Evolutionary conservation across 2,888 invertebrate genomes (phyloP).

Genomic region (Cheilosia pagana): DNA sequence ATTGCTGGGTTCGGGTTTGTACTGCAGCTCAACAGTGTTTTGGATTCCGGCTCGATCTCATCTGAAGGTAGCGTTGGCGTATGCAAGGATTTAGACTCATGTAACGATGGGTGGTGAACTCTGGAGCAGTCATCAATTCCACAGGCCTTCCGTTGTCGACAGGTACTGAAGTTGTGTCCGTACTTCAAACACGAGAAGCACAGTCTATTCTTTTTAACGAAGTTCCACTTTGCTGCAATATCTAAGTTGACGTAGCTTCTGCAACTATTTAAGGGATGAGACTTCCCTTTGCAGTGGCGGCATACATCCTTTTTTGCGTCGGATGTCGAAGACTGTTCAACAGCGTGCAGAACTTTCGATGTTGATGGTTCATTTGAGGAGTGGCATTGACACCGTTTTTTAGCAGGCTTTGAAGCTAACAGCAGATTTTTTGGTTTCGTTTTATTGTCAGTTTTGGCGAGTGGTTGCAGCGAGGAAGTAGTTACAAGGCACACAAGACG

Average conservation of each 20-base stretch:
- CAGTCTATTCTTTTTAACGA: constrained; percentile 23
- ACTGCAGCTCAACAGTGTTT: neutral
- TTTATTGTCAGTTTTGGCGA: neutral
- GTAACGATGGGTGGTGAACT: neutral
- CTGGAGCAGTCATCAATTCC: constrained; percentile 1
- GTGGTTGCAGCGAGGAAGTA: neutral
- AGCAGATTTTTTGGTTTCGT: neutral
- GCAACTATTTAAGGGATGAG: neutral
- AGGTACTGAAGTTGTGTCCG: neutral
- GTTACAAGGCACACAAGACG: constrained; percentile 11
- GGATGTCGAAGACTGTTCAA: neutral
- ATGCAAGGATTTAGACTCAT: neutral
- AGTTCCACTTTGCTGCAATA: constrained; percentile 3
- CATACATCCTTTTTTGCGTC: neutral
- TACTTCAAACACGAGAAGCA: constrained; percentile 32
- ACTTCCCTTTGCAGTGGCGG: constrained; percentile 7
- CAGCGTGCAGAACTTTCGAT: neutral
- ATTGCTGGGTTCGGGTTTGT: neutral
- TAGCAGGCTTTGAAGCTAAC: neutral
- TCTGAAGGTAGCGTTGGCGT: neutral
- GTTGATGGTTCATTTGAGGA: neutral
- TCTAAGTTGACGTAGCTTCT: neutral
- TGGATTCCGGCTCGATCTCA: neutral
- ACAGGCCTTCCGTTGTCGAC: constrained; percentile 6
- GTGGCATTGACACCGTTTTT: neutral